Evolutionary conservation across 2,888 invertebrate species (phyloP).

Genomic region (Spodoptera picta): DNA sequence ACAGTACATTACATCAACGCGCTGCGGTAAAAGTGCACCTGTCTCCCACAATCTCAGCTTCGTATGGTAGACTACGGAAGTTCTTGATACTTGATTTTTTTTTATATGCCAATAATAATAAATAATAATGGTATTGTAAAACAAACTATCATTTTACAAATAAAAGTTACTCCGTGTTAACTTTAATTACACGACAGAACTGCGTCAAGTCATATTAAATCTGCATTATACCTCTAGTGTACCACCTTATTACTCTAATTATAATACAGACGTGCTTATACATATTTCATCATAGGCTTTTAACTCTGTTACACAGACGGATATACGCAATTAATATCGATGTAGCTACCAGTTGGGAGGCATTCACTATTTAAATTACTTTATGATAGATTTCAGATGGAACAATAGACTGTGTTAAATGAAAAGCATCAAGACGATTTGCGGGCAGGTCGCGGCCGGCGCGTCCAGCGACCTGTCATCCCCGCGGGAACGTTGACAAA

Average conservation of each 20-base stretch:
- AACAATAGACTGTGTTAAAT: conserved; percentile 57
- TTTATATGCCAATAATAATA: no score
- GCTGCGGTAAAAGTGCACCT: conserved; percentile 67
- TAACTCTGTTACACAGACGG: conserved; percentile 21
- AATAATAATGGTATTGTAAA: no score
- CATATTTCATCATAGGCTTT: conserved; percentile 35
- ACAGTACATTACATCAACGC: conserved; percentile 59
- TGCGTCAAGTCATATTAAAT: conserved; percentile 30
- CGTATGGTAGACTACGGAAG: conserved; percentile 28
- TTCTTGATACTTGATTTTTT: conserved; percentile 60
- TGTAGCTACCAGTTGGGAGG: conserved; percentile 14
- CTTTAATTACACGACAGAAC: conserved; percentile 36
- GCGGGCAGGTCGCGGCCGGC: conserved; percentile 76
- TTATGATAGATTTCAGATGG: conserved; percentile 47
- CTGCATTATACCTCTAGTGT: conserved; percentile 32
- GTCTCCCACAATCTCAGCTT: conserved; percentile 64
- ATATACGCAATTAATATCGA: conserved; percentile 36
- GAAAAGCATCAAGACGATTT: conserved; percentile 80
- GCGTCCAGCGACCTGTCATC: conserved; percentile 88
- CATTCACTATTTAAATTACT: conserved; percentile 25
- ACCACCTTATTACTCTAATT: conserved; percentile 51
- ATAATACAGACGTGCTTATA: conserved; percentile 33
- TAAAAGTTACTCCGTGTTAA: conserved; percentile 2
- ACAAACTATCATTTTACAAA: no score
- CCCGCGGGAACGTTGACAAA: conserved; percentile 89